Evolutionary conservation across 2,113 vertebrate genomes (phyloP).

Genomic region (Motacilla alba): DNA sequence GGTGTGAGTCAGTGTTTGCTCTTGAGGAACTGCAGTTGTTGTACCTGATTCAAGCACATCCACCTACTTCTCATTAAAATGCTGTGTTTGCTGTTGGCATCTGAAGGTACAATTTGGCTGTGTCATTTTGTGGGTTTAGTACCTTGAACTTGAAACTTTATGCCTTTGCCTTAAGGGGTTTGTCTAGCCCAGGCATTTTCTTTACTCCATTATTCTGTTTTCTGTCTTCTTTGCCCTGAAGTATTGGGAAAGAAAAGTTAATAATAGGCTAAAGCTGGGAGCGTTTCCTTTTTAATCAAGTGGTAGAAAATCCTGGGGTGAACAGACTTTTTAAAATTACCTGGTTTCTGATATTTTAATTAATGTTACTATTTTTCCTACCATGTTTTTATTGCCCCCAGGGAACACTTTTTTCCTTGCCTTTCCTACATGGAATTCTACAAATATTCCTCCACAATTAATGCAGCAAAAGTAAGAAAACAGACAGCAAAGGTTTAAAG

Average conservation of each 20-base stretch:
- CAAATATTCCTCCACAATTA: not conserved
- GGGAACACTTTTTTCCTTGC: not conserved
- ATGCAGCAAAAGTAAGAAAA: not conserved
- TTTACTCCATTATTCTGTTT: not conserved
- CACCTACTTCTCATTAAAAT: not conserved
- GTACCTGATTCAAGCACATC: not conserved
- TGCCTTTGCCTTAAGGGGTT: not conserved
- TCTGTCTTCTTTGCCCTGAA: not conserved
- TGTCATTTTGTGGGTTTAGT: not conserved
- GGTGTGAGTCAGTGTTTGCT: not conserved
- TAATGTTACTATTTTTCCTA: not conserved
- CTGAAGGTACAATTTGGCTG: not conserved
- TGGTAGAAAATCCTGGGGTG: not conserved
- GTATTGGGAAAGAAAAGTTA: not conserved
- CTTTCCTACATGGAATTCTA: not conserved
- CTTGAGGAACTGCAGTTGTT: not conserved
- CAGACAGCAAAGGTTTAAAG: not conserved
- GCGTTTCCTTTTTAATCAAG: conserved; percentile 21
- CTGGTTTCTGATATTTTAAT: conserved; percentile 16
- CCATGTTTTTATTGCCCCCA: not conserved
- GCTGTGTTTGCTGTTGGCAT: not conserved
- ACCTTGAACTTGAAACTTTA: not conserved
- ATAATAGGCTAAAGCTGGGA: not conserved
- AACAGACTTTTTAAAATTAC: not conserved
- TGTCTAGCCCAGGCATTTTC: not conserved